phyloP scores from a whole-genome alignment of 2,888 invertebrate species.

The Atrina japonica region DNA sequence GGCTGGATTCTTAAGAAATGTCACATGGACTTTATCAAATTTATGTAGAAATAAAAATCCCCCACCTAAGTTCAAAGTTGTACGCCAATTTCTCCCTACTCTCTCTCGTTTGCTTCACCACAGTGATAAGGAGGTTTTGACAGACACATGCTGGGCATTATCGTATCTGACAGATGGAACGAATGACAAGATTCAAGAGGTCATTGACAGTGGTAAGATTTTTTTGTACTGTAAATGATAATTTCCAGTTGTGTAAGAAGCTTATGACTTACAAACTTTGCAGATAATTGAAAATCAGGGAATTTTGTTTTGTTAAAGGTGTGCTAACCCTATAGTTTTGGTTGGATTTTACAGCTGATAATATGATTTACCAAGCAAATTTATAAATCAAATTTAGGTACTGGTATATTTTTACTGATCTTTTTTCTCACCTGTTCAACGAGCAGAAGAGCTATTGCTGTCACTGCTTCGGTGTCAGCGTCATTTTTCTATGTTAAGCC shows the following conservation, averaged over 20 bases:
- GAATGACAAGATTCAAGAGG: slow-evolving; percentile 91
- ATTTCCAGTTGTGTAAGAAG: background rate
- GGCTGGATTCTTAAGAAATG: slow-evolving; percentile 87
- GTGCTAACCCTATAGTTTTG: no score
- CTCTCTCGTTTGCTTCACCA: slow-evolving; percentile 88
- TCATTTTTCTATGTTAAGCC: no score
- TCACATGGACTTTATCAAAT: slow-evolving; percentile 96
- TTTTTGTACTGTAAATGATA: slow-evolving; percentile 1
- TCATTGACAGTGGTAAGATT: slow-evolving; percentile 74
- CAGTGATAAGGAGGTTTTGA: slow-evolving; percentile 89
- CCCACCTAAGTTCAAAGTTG: slow-evolving; percentile 89
- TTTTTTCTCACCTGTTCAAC: no score
- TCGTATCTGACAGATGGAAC: slow-evolving; percentile 96
- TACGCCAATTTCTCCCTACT: slow-evolving; percentile 88
- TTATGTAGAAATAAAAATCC: slow-evolving; percentile 97
- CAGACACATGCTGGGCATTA: slow-evolving; percentile 96
- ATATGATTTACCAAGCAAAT: no score
- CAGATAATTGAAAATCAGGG: background rate
- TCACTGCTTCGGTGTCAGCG: no score
- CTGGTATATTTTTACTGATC: background rate
- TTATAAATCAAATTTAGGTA: background rate
- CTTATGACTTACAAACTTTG: background rate
- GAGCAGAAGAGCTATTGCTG: no score
- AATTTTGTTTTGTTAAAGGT: no score
- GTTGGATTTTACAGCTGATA: no score